Conservation (phyloP, 2,888 invertebrate genomes). For the Auanema sp. region DNA sequence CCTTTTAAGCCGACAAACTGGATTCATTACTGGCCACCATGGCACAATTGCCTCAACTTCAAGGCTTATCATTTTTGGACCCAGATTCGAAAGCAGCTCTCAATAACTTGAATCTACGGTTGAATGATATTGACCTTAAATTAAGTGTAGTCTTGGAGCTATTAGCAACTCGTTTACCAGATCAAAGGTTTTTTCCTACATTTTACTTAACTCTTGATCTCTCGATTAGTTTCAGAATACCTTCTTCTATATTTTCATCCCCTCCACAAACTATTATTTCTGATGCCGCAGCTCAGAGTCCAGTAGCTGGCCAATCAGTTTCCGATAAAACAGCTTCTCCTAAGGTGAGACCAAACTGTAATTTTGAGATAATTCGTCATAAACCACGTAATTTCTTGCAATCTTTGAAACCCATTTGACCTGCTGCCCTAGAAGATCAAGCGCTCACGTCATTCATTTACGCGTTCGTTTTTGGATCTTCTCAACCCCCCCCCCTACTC, state of each 20-base stretch:
- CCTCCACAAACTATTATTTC: slow-evolving; percentile 44
- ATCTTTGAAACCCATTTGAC: not conserved
- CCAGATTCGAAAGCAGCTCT: slow-evolving; percentile 54
- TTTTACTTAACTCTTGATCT: too few species aligned
- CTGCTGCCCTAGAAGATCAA: too few species aligned
- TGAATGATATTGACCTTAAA: slow-evolving; percentile 62
- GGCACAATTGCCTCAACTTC: slow-evolving; percentile 31
- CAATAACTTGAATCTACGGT: slow-evolving; percentile 49
- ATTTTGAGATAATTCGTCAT: not conserved
- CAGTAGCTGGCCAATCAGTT: slow-evolving; percentile 31
- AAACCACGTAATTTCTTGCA: not conserved
- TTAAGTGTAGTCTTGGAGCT: slow-evolving; percentile 53
- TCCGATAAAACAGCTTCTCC: slow-evolving; percentile 35
- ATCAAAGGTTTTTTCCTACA: slow-evolving; percentile 37
- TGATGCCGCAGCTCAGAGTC: slow-evolving; percentile 37
- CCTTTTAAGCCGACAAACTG: slow-evolving; percentile 12
- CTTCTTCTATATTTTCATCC: slow-evolving; percentile 40
- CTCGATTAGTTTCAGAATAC: slow-evolving; percentile 5
- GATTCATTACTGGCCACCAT: slow-evolving; percentile 26
- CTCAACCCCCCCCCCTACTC: too few species aligned
- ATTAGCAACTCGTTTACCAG: slow-evolving; percentile 48
- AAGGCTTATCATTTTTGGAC: slow-evolving; percentile 45
- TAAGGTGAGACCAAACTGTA: slow-evolving; percentile 22
- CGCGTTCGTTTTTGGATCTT: too few species aligned
- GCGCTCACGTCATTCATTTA: too few species aligned